These are phyloP conservation scores for Cryptocephalus moraei DNA, from an alignment of 2,888 invertebrate genomes.

Conservation along the genomic window DNA sequence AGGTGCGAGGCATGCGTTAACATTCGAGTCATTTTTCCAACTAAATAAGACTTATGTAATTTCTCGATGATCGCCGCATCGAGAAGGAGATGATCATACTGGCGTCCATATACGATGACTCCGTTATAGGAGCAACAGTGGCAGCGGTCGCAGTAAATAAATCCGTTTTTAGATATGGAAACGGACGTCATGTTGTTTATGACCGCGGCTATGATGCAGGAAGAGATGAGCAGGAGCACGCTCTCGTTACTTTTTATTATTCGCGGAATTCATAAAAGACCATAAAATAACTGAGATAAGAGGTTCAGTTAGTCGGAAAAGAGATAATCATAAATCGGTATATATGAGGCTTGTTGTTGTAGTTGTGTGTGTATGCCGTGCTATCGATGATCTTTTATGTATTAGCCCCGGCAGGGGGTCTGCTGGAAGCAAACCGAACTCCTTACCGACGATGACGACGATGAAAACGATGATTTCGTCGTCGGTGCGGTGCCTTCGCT, in stretches of 20 bases:
- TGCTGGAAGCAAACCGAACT: no score
- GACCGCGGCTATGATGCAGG: constrained; percentile 30
- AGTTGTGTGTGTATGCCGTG: not conserved
- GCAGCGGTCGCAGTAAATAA: constrained; percentile 26
- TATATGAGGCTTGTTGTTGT: constrained; percentile 8
- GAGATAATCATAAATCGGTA: constrained; percentile 26
- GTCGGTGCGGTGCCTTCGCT: no score
- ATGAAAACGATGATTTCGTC: no score
- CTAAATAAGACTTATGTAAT: constrained; percentile 6
- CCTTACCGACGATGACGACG: no score
- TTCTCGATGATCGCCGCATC: constrained; percentile 6
- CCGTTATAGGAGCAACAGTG: constrained; percentile 20
- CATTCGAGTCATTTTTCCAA: no score
- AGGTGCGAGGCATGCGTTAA: no score
- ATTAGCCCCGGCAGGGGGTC: no score
- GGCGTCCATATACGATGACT: constrained; percentile 24
- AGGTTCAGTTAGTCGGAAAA: constrained; percentile 21
- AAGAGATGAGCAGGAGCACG: constrained; percentile 31
- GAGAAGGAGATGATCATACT: no score
- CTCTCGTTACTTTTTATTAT: constrained; percentile 38
- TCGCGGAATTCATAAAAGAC: constrained; percentile 32
- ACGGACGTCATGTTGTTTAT: constrained; percentile 33
- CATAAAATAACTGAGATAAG: constrained; percentile 27
- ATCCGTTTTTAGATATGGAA: constrained; percentile 35
- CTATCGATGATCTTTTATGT: no score